Evolutionary conservation across 1,140 invertebrate species (phyloP), one percentile per base, ranked within the genome.

Genomic region (Patella vulgata): DNA sequence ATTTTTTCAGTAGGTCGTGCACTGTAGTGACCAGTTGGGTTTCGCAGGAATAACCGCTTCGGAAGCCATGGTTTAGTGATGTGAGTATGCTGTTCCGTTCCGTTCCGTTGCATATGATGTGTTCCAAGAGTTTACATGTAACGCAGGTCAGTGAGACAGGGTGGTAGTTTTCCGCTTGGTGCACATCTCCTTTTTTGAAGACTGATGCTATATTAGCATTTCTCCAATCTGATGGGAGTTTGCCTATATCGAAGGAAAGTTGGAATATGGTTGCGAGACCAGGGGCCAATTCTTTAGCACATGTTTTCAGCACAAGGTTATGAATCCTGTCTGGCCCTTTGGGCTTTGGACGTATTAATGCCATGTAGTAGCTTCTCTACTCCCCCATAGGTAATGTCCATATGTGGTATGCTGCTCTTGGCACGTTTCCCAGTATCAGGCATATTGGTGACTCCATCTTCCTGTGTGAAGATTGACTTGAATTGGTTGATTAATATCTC

Each of bases 81-180:
- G 28, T 21, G 27, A 62, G 40, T 3, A 60, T 47, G 2, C 53
- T 56, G 27, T 71, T 40, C 8, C 19, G 58, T 47, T 68, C 58
- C 23, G 68, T 30, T 30, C 68, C 59, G 48, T 58, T 40, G 36
- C 59, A 63, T 6, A 68, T 65, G 4, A 65, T 71, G 23, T 68
- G 65, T 56, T 68, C 61, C 3, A 71, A 21, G 17, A 68, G 19
- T 53, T 71, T 71, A 33, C 60, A 64, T 33, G 53, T 21, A 14
- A 67, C 52, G 8, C 39, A 61, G 12, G 68, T 71, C 12, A 62
- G 55, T 23, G 59, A 63, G n/a, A 67, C 57, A 21, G 65, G 68
- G 21, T 51, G 48, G 23, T 71, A 62, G 43, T 68, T 71, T 19
- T 36, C 30, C 1, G 63, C 40, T 11, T 47, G 30, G 25, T 69